Base-by-base conservation (phyloP, 2,113 vertebrate species). In the Oostethus manadensis region DNA sequence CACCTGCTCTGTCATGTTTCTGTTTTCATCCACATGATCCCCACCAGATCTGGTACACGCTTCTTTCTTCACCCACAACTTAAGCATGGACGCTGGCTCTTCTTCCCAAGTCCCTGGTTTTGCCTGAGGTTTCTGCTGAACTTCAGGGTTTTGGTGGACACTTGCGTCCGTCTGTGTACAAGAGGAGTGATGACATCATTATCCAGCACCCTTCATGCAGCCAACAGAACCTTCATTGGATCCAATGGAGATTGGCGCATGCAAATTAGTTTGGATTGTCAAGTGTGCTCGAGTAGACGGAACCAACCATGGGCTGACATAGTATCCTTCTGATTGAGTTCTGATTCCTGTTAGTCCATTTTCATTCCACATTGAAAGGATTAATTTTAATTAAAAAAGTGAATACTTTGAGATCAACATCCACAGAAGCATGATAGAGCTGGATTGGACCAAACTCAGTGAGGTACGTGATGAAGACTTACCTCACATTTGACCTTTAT, bases 401-500 rank as follows among this genome's bases (percentile, higher is more conserved):
- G 13, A 42, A 13, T 14, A 14, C 3, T 14, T 3, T 42, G 11
- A 42, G 38, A 46, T 46, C 17, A 46, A 46, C 8, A 18, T 33
- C 29, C 17, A 18, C 45, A 46, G 17, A 46, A 46, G 7, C 45
- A 46, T 18, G 45, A 9, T 8, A n/a, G n/a, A n/a, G 44, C 16
- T 1, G 2, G 44, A 46, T 46, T 46, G 45, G 45, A 46, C 17
- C 10, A 16, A 6, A 46, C 17, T 18, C 18, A 18, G 10, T 6
- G 46, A 42, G 38, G 38, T 42, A 42, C 13, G 13, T 42, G 38
- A 14, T 10, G 20, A 26, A 11, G 47, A 50, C 76, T 67, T 66
- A 90, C 90, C 89, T 90, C 82, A 21, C 89, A 87, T 69, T 90
- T 90, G 5, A 68, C 68, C 68, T 75, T 85, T 65, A 83, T 65